phyloP scores from a whole-genome alignment of 2,113 vertebrate species.

The Pollachius pollachius region DNA sequence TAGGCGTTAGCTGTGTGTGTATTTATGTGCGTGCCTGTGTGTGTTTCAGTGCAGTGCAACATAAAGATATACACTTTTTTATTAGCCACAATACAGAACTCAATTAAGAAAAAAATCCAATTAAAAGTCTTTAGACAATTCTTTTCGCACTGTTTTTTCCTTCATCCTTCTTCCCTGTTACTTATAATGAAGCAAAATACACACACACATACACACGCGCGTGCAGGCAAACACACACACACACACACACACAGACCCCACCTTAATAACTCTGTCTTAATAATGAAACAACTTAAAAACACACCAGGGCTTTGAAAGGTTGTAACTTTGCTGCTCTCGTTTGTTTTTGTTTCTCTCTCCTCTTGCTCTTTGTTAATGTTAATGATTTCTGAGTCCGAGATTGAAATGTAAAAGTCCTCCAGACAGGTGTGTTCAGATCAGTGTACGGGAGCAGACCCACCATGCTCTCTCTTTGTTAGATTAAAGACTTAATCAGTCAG shows the following conservation, averaged over 20 bases:
- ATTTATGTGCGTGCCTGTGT: conserved; percentile 37
- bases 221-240: conserved; percentile 5
- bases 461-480: conserved; percentile 24
- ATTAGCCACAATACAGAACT: conserved; percentile 67
- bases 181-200: conserved; percentile 68
- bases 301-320: conserved; percentile 63
- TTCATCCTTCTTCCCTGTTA: neutral
- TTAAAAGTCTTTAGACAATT: conserved; percentile 75
- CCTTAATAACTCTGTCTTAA: conserved; percentile 48
- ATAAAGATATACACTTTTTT: conserved; percentile 65
- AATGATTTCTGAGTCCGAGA: conserved; percentile 24
- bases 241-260: neutral
- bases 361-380: conserved; percentile 18
- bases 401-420: conserved; percentile 43
- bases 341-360: conserved; percentile 20
- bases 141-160: conserved; percentile 34
- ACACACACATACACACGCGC: conserved; percentile 14
- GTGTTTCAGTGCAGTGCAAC: conserved; percentile 31
- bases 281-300: conserved; percentile 71
- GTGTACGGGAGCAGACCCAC: neutral
- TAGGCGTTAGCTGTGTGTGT: conserved; percentile 37
- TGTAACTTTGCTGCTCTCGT: conserved; percentile 17
- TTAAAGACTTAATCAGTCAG: conserved; percentile 39
- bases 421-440: conserved; percentile 22
- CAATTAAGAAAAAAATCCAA: conserved; percentile 73